A percentile compares a stretch with the other conserved stretches of the same genome.
These are phyloP conservation scores for Salarias fasciatus DNA, from an alignment of 2,797 vertebrate species.

Conservation along the genomic window DNA sequence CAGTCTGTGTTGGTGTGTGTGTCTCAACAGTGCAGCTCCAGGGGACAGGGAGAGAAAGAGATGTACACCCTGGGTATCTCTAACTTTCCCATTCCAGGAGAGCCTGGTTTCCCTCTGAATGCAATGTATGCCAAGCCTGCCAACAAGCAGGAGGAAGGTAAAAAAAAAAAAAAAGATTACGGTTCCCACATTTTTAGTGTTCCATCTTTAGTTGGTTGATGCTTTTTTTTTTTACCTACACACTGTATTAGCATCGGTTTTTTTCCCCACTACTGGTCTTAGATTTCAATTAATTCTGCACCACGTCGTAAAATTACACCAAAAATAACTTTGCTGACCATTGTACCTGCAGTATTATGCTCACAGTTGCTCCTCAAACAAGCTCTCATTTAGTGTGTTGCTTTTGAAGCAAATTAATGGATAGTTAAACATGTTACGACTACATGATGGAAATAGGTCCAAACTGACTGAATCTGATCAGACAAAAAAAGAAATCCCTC, in stretches of 20 bases:
- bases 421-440: neutral
- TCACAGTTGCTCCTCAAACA: neutral
- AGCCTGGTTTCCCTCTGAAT: conserved; percentile 96
- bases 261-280: conserved; percentile 7
- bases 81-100: conserved; percentile 96
- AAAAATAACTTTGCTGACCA: conserved; percentile 30
- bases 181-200: no score
- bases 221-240: conserved; percentile 3
- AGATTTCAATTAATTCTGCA: conserved; percentile 15
- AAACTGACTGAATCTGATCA: neutral
- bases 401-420: neutral
- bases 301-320: conserved; percentile 8
- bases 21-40: conserved; percentile 93
- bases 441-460: neutral
- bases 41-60: conserved; percentile 94
- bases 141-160: conserved; percentile 97
- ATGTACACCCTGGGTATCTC: conserved; percentile 98
- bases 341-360: conserved; percentile 18
- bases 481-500: no score
- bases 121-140: conserved; percentile 94
- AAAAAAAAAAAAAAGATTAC: no score
- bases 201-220: neutral
- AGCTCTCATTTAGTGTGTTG: no score
- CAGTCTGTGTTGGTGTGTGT: conserved; percentile 33
- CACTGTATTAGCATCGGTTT: conserved; percentile 6